A percentile compares a stretch with the other conserved stretches of the same genome.
phyloP scores from a whole-genome alignment of 2,113 vertebrate genomes.

The Eulemur rufifrons region DNA sequence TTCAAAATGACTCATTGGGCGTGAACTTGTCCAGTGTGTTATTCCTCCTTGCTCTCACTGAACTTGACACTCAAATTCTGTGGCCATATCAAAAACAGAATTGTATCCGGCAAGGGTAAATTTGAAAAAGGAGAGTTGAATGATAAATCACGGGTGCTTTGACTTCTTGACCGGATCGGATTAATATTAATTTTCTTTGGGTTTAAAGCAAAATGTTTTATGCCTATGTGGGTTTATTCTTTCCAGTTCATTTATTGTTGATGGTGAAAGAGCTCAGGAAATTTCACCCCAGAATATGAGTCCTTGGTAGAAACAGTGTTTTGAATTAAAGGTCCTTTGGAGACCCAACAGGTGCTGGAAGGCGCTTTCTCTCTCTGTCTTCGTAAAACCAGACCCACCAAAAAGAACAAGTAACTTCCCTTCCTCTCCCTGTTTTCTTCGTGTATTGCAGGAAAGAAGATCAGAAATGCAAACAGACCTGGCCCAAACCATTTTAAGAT shows the following conservation, averaged over 20 bases:
- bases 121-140: not conserved
- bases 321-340: too few relatives aligned
- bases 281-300: too few relatives aligned
- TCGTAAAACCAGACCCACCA: too few relatives aligned
- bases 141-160: not conserved
- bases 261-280: too few relatives aligned
- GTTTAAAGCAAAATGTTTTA: not conserved
- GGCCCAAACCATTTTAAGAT: too few relatives aligned
- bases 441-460: too few relatives aligned
- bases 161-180: not conserved
- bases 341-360: too few relatives aligned
- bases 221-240: not conserved
- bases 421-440: too few relatives aligned
- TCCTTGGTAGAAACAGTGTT: too few relatives aligned
- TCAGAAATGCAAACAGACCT: too few relatives aligned
- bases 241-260: constrained; percentile 56
- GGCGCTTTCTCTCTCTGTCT: too few relatives aligned
- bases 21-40: not conserved
- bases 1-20: not conserved
- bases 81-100: not conserved
- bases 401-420: too few relatives aligned
- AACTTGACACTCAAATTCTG: not conserved
- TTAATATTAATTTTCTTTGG: constrained; percentile 17
- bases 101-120: not conserved
- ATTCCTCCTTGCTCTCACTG: not conserved